A percentile compares a stretch with the other conserved stretches of the same genome.
Conservation (phyloP, 2,113 vertebrate genomes). For the Pseudolaguvia tuberculata region DNA sequence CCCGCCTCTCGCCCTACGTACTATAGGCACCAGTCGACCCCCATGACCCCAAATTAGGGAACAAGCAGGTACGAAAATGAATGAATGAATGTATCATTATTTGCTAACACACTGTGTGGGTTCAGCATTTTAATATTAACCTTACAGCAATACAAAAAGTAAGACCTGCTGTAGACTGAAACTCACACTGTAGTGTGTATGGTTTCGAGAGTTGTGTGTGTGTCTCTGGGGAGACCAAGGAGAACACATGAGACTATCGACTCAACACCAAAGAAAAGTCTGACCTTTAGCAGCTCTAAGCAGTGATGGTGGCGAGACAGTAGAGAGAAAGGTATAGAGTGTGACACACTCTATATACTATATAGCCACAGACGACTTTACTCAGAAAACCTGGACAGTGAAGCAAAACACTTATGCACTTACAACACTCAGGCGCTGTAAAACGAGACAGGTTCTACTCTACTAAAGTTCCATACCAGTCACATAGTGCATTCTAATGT, state of each 20-base stretch:
- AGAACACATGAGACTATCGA: conserved; percentile 36
- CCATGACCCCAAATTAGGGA: no score
- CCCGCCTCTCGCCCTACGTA: no score
- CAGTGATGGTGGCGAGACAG: conserved; percentile 31
- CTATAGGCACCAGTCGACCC: no score
- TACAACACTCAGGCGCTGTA: neutral
- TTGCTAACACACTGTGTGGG: neutral
- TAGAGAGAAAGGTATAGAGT: conserved; percentile 27
- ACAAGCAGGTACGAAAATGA: no score
- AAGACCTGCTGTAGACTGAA: neutral
- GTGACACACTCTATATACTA: neutral
- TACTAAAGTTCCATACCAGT: neutral
- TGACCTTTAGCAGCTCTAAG: conserved; percentile 41
- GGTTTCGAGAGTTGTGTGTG: conserved; percentile 6
- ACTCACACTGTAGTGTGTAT: neutral
- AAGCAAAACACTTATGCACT: conserved; percentile 1
- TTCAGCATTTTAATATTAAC: conserved; percentile 12
- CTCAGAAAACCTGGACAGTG: neutral
- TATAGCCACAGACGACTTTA: conserved; percentile 8
- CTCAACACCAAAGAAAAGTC: conserved; percentile 34
- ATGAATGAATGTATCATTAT: no score
- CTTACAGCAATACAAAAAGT: neutral
- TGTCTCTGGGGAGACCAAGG: conserved; percentile 26
- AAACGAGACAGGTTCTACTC: neutral
- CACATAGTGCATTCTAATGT: neutral